Base-by-base conservation (phyloP, 2,113 vertebrate species). In the Ochotona princeps region DNA sequence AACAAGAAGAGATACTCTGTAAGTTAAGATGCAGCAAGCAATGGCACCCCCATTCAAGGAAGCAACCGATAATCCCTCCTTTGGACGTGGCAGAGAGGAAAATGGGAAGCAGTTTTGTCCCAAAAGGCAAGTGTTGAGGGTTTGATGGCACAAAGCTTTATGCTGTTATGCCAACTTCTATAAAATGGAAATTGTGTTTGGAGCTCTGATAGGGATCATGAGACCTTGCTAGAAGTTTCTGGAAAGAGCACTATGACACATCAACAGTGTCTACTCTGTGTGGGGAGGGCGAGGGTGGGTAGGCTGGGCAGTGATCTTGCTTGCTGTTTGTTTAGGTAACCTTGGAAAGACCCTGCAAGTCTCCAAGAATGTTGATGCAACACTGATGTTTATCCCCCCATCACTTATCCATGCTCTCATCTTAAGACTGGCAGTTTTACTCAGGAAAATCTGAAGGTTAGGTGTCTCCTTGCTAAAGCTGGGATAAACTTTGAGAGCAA, bases 1-100 rank as follows among this genome's bases (percentile, higher is more conserved):
- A 86, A 72, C 67, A 83, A 87, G 92, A 83, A 89, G 89, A 84
- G 61, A 75, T 81, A 57, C 44, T 76, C n/a, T 30, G 67, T 78
- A 81, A 87, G 78, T 51, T 44, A 57, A 93, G 26, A 73, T 38
- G 23, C 4, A 30, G 0, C 21, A 63, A 18, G 63, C 79, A 30
- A 1, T 32, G 75, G 44, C 86, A 54, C 7, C 0, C 5, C 20
- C 26, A 1, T 32, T 60, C 20, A 57, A 76, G 69, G 63, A 65
- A 67, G 47, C 54, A 23, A 28, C 74, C 25, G 15, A 28, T 38
- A 28, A 25, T 61, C 75, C 54, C 47, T 21, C 54, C 32, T 78
- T 14, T 10, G 79, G 15, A 75, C 82, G 44, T 32, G 8, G 76
- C 18, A 28, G 75, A 18, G 5, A 8, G 26, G 67, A 61, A 70